Base-by-base conservation (phyloP, 2,888 invertebrate genomes). In the Meliscaeva auricollis region DNA sequence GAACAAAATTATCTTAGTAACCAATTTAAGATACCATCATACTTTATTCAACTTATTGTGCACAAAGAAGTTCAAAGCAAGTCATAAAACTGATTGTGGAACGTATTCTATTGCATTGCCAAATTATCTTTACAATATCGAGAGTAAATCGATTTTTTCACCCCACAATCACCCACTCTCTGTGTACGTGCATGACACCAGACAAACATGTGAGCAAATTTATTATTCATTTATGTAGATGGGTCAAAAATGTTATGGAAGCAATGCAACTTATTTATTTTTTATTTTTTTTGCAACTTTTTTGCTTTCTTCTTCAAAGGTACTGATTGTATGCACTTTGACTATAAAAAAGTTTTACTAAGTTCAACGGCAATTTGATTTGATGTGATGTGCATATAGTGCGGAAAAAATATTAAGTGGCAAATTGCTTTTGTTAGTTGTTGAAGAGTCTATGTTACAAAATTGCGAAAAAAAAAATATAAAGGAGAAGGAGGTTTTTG, bases 181-280 rank as follows among this genome's bases (percentile, higher is more conserved):
- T 2, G 1, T n/a, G 11, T 3, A 58, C 58, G 20, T 3, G 0
- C 58, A 35, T 38, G 20, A 0, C 0, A 3, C 35, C 35, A 58
- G 30, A 54, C 60, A 62, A 72, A 60, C 48, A 72, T 78, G 72
- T 48, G 62, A 68, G 54, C 38, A 60, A 60, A 73, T 73, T 78
- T 78, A 44, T 35, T 73, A 73, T 69, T 69, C 77, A 77, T 60
- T 62, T 78, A 73, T 77, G 72, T 52, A 66, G 58, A 64, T 50
- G 73, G 77, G 77, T 77, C 82, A 82, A 35, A 26, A 68, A 77
- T 82, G 58, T 58, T n/a, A 72, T 35, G 30, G 35, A 13, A 58
- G 35, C 35, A 9, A 60, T 32, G 66, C n/a, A 66, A 30, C 32
- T 48, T 64, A 30, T 64, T 66, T 48, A 8, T 66, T 20, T 66